phyloP scores from a whole-genome alignment of 2,113 vertebrate genomes.

The Columba livia region DNA sequence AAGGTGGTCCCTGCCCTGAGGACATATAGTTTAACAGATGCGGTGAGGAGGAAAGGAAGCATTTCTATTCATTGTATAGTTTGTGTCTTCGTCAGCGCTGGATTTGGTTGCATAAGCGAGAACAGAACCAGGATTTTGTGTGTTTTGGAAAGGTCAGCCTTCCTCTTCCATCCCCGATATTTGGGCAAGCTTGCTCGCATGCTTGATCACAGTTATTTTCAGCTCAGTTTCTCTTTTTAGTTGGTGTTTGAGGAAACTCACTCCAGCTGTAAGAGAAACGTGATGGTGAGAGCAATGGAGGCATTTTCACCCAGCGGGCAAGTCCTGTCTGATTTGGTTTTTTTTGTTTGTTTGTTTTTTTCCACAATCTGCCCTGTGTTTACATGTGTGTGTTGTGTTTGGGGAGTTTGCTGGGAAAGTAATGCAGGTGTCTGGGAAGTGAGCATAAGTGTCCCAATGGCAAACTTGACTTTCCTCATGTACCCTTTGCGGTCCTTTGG shows the following conservation, averaged over 20 bases:
- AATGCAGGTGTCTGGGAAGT: not conserved
- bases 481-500: not conserved
- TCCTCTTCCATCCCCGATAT: not conserved
- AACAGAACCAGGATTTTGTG: not conserved
- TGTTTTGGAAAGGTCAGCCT: not conserved
- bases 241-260: not conserved
- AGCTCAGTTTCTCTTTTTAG: not conserved
- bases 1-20: not conserved
- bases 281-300: not conserved
- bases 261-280: not conserved
- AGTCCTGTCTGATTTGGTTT: not conserved
- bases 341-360: not conserved
- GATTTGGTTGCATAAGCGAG: not conserved
- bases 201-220: not conserved
- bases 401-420: not conserved
- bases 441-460: not conserved
- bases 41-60: not conserved
- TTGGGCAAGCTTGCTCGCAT: not conserved
- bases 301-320: not conserved
- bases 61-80: not conserved
- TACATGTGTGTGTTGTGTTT: not conserved
- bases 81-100: not conserved
- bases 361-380: too few species aligned
- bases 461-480: not conserved
- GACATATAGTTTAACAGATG: not conserved